These are phyloP conservation scores for Callospermophilus lateralis DNA, from an alignment of 2,113 vertebrate genomes.

Conservation along the genomic window DNA sequence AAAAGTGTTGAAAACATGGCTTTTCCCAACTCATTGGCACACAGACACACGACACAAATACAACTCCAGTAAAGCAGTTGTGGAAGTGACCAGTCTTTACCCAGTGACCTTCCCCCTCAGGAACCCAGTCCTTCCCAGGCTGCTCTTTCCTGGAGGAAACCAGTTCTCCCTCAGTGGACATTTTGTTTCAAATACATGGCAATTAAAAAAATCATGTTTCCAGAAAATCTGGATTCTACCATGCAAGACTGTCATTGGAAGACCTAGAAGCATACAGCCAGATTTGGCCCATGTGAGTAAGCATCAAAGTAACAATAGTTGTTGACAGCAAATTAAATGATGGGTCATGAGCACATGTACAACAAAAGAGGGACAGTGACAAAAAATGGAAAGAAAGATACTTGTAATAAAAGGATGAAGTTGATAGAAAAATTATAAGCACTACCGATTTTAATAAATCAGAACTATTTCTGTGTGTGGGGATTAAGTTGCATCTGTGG, in stretches of 20 bases:
- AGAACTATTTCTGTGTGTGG: too few relatives aligned
- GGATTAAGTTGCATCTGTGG: not conserved
- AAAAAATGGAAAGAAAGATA: not conserved
- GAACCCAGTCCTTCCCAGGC: not conserved
- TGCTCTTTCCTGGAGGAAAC: not conserved
- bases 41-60: not conserved
- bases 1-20: not conserved
- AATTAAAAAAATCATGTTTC: not conserved
- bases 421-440: not conserved
- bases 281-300: not conserved
- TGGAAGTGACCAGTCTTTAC: not conserved
- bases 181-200: not conserved
- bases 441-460: not conserved
- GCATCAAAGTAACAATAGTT: not conserved
- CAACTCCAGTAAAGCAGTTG: not conserved
- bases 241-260: not conserved
- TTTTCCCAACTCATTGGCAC: not conserved
- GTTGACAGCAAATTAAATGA: not conserved
- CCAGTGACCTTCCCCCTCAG: not conserved
- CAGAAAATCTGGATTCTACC: not conserved
- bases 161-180: not conserved
- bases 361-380: not conserved
- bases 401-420: not conserved
- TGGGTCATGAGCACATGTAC: not conserved
- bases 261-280: not conserved